These are phyloP conservation scores for Chaunax sp. DNA, from an alignment of 2,797 vertebrate genomes.

Conservation along the genomic window DNA sequence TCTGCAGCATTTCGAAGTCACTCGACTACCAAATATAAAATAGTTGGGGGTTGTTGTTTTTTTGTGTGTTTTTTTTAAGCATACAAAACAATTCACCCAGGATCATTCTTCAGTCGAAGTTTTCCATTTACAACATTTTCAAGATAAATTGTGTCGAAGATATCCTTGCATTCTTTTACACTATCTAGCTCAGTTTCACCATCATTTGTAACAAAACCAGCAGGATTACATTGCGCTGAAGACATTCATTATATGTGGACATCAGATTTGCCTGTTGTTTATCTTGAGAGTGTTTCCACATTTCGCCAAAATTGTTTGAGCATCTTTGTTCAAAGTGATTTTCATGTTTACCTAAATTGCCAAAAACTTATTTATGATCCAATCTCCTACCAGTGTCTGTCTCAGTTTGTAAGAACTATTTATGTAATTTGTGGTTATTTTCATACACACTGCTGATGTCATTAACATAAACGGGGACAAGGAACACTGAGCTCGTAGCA, in stretches of 20 bases:
- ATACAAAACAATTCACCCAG: slow-evolving; percentile 21
- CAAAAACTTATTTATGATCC: slow-evolving; percentile 9
- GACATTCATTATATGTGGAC: slow-evolving; percentile 6
- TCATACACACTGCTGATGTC: slow-evolving; percentile 25
- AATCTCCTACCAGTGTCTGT: slow-evolving; percentile 6
- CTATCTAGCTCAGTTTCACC: slow-evolving; percentile 3
- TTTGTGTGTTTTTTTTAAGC: slow-evolving; percentile 23
- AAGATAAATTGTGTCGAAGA: slow-evolving; percentile 9
- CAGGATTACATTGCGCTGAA: slow-evolving; percentile 23
- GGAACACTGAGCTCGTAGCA: slow-evolving; percentile 25
- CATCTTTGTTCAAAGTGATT: slow-evolving; percentile 16
- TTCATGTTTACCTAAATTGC: slow-evolving; percentile 31
- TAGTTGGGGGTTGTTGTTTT: slow-evolving; percentile 14
- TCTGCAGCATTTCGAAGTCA: slow-evolving; percentile 59
- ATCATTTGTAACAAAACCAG: slow-evolving; percentile 28
- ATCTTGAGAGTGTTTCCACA: slow-evolving; percentile 17
- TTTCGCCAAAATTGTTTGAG: slow-evolving; percentile 1
- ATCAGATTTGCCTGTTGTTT: slow-evolving; percentile 10
- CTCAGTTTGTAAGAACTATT: slow-evolving; percentile 33
- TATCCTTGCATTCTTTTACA: slow-evolving; percentile 6
- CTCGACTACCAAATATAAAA: slow-evolving; percentile 41
- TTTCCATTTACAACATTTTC: slow-evolving; percentile 7
- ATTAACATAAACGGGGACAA: slow-evolving; percentile 35
- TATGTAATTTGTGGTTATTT: slow-evolving; percentile 42
- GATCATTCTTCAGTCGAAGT: slow-evolving; percentile 24